Evolutionary conservation across 2,113 vertebrate genomes (phyloP), one percentile per base, ranked within the genome.

Genomic region (Daboia siamensis): DNA sequence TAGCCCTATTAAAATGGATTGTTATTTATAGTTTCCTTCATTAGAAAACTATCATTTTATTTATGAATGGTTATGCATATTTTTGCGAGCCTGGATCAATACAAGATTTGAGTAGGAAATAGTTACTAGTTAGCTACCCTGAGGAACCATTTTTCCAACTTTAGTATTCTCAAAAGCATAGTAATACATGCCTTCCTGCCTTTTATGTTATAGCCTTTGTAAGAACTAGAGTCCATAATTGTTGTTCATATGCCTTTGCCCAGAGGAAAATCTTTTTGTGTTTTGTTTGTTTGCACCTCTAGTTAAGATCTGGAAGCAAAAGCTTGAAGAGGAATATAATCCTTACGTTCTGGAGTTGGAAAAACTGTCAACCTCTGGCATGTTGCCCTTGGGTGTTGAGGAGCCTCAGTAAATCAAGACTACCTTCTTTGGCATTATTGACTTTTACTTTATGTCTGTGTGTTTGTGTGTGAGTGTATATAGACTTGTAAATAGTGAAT

Each of bases 271-370:
- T 48, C 95, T 24, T 4, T 55, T 3, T 24, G 24, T 29, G 1
- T 24, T 93, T 5, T 26, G 1, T 85, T n/a, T 80, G 5, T 80
- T 80, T 80, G 33, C 7, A 80, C 33, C 33, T 74, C 29, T 94
- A 98, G 98, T 98, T 95, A 97, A 97, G 95, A 94, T 98, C 90
- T 98, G 98, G 98, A 98, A 94, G 94, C 97, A 91, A 94, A 98
- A 97, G 86, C 96, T 98, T 94, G 97, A 98, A 95, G 96, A 96
- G 0, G 96, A 97, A 13, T 98, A 98, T 95, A 97, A 96, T 52
- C 97, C 93, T 0, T 96, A 96, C 69, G 90, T 96, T 48, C 90
- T 96, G 96, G 97, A 97, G 87, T 92, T 97, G 69, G 98, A 98
- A 92, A 95, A 96, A 88, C 96, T 94, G 87, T 95, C 96, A 46